Base-by-base conservation (phyloP, 2,888 invertebrate genomes). In the Andrena camellia region DNA sequence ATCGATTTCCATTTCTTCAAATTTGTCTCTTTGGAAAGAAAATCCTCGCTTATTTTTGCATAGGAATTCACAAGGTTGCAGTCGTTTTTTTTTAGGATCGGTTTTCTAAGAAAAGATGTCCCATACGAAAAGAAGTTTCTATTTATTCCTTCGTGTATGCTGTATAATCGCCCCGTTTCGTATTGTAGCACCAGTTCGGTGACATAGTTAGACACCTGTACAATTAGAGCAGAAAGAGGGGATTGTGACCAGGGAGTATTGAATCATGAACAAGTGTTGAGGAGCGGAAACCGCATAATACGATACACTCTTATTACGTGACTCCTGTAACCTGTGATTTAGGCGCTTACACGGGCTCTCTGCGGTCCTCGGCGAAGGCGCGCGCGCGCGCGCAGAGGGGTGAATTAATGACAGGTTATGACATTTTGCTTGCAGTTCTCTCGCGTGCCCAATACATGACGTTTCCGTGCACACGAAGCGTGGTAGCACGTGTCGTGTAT, bases 371-470 rank as follows among this genome's bases (percentile, higher is more conserved):
- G 81, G 42, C 68, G 68, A 42, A 66, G 69, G 29, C 79, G 59
- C 69, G 69, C 54, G 59, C 68, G 68, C 54, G 17, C 69, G 6
- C 29, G 7, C 66, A 66, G 82, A 87, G 88, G 93, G 91, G 91
- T 91, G 90, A 78, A 86, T 89, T 93, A 93, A 93, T 93, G 92
- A 92, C 91, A 88, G 92, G 91, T 93, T 93, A 90, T 90, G 91
- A 90, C 91, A 90, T 90, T 91, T 90, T 87, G 85, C 87, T 88
- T 83, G 83, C 88, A 86, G 83, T 79, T 77, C 79, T 84, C 85
- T 86, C 84, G 69, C 75, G 78, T 71, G 72, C 77, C 29, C 33
- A n/a, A 42, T 60, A 52, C 29, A 35, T 57, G 33, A 64, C 67
- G 50, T 75, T 74, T 76, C 42, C 50, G 63, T 17, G 57, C 76